Percentiles rank a stretch among this genome's conserved stretches.
phyloP scores from a whole-genome alignment of 2,888 invertebrate species.

The Caenorhabditis uteleia region DNA sequence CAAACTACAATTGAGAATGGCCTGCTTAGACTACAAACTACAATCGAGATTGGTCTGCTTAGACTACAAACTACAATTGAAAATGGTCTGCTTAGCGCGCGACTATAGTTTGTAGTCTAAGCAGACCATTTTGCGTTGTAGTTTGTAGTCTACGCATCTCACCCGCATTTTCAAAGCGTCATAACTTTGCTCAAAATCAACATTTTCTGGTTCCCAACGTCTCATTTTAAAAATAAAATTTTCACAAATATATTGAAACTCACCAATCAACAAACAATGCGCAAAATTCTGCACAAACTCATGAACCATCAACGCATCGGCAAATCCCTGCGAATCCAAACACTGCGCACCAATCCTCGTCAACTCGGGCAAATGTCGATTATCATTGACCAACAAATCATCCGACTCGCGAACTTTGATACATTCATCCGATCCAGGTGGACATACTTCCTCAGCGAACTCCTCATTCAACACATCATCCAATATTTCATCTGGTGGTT shows the following conservation, averaged over 20 bases:
- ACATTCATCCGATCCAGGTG: slow-evolving; percentile 18
- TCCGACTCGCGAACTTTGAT: slow-evolving; percentile 79
- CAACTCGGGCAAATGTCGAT: slow-evolving; percentile 73
- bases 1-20: too few species aligned
- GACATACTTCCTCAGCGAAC: neutral
- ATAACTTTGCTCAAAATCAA: too few species aligned
- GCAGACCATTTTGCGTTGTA: too few species aligned
- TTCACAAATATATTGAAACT: too few species aligned
- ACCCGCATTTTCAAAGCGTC: too few species aligned
- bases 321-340: slow-evolving; percentile 86
- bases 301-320: slow-evolving; percentile 90
- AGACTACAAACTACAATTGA: too few species aligned
- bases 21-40: too few species aligned
- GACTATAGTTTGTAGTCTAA: too few species aligned
- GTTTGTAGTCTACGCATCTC: neutral
- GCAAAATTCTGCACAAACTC: slow-evolving; percentile 96
- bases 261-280: slow-evolving; percentile 89
- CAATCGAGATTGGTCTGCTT: too few species aligned
- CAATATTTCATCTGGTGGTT: neutral
- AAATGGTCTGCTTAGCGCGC: too few species aligned
- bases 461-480: slow-evolving; percentile 27
- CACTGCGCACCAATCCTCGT: slow-evolving; percentile 82
- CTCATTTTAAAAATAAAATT: too few species aligned
- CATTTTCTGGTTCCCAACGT: too few species aligned
- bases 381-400: slow-evolving; percentile 82